phyloP scores from a whole-genome alignment of 1,140 invertebrate species.

The Drosophila watanabei region DNA sequence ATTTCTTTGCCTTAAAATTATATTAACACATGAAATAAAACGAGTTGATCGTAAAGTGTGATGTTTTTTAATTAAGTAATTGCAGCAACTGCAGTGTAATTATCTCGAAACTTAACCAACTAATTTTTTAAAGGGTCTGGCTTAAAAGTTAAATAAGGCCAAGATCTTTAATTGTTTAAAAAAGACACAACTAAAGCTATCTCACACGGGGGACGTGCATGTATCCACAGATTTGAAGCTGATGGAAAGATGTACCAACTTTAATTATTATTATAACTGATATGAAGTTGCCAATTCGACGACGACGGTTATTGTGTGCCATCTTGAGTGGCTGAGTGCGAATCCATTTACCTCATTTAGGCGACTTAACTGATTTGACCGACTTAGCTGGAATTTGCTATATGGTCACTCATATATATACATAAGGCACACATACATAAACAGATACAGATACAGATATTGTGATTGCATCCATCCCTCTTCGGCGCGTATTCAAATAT shows the following conservation, averaged over 20 bases:
- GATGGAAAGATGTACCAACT: not conserved
- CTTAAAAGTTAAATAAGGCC: no score
- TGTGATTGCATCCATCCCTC: conserved; percentile 45
- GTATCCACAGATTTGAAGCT: not conserved
- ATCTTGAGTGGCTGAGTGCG: conserved; percentile 29
- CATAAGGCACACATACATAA: not conserved
- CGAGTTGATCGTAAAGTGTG: not conserved
- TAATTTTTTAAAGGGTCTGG: not conserved
- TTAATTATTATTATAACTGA: not conserved
- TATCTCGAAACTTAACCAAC: not conserved
- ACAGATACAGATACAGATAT: conserved; percentile 9
- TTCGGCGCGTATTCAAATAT: conserved; percentile 54
- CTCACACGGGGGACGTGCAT: no score
- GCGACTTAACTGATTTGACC: conserved; percentile 44
- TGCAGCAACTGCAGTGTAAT: not conserved
- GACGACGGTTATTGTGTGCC: conserved; percentile 14
- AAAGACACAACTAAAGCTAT: no score
- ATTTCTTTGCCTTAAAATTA: not conserved
- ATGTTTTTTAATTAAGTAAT: not conserved
- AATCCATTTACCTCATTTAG: conserved; percentile 36
- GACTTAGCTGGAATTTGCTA: conserved; percentile 35
- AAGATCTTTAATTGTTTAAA: no score
- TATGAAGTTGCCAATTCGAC: conserved; percentile 6
- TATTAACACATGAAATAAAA: not conserved
- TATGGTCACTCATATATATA: conserved; percentile 17